Conservation (phyloP, 2,113 vertebrate species). For the Lonchura striata region DNA sequence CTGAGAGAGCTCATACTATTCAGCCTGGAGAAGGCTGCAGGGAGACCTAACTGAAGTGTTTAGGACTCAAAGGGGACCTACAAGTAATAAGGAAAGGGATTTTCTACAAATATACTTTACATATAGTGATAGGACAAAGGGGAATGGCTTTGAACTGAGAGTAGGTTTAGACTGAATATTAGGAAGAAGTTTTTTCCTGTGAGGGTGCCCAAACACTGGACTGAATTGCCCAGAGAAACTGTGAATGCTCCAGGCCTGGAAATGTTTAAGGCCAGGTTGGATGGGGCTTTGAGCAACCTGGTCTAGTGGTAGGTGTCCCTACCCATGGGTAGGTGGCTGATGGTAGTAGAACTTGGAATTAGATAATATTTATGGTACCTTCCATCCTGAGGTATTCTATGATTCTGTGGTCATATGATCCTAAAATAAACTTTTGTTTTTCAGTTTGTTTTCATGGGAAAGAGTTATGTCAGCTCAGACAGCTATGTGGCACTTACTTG, state of each 20-base stretch:
- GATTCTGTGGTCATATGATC: neutral
- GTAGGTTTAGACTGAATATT: neutral
- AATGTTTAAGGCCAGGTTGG: neutral
- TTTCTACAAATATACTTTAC: neutral
- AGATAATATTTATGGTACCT: neutral
- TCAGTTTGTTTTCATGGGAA: slow-evolving; percentile 22
- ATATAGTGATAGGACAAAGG: no score
- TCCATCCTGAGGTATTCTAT: neutral
- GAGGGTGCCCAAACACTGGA: neutral
- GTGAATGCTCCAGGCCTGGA: no score
- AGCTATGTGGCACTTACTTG: neutral
- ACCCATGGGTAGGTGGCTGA: neutral
- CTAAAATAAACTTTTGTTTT: neutral
- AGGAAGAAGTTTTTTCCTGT: neutral
- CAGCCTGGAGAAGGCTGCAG: neutral
- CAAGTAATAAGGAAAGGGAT: neutral
- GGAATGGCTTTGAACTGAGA: neutral
- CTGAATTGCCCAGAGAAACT: neutral
- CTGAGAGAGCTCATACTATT: neutral
- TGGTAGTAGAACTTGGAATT: neutral
- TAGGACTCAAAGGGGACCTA: neutral
- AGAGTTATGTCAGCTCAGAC: slow-evolving; percentile 1
- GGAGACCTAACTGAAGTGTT: neutral
- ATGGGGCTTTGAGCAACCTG: neutral
- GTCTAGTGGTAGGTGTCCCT: neutral